Evolutionary conservation across 1,140 invertebrate species (phyloP), one percentile per base, ranked within the genome.

Genomic region (Meloidogyne chitwoodi): DNA sequence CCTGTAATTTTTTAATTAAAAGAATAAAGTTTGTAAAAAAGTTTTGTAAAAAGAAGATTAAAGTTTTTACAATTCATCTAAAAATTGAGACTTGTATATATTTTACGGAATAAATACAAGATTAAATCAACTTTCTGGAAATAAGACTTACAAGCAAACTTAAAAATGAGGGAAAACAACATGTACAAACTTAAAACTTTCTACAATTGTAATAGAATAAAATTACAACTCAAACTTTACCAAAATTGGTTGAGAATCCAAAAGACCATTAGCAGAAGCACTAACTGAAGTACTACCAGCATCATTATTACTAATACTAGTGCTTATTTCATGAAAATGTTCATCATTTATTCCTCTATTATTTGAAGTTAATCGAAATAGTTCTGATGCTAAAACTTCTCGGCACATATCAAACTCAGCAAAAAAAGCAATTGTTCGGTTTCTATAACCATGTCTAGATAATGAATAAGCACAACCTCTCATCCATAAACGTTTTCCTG

Each of bases 351-450:
- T 12, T 34, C 31, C 24, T 31, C 24, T 38, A 19, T 72, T 63
- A 31, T n/a, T 48, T 22, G 22, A 63, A 34, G 14, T 63, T 22
- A 73, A 22, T 14, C 78, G 78, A 31, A 81, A 81, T 26, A 81
- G n/a, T 67, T 81, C 80, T 4, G 70, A 74, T 10, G 80, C 82
- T 31, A 77, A 41, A 10, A 81, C 72, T 56, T 81, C 80, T 14
- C 80, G 69, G 67, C 80, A 81, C 68, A 81, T 64, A 65, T 81
- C 80, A 44, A 83, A 81, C 22, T 83, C 80, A 70, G 83, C 80
- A 65, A 81, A 81, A 11, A 81, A 38, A 41, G 81, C 81, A 19
- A 81, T 74, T 4, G 80, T 81, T 61, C 77, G 62, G 56, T 81
- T 81, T 61, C 82, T 68, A 64, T 83, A 81, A 1, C 80, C 80